A percentile compares a stretch with the other conserved stretches of the same genome.
Evolutionary conservation across 2,113 vertebrate genomes (phyloP).

Genomic region (Dipodomys merriami): DNA sequence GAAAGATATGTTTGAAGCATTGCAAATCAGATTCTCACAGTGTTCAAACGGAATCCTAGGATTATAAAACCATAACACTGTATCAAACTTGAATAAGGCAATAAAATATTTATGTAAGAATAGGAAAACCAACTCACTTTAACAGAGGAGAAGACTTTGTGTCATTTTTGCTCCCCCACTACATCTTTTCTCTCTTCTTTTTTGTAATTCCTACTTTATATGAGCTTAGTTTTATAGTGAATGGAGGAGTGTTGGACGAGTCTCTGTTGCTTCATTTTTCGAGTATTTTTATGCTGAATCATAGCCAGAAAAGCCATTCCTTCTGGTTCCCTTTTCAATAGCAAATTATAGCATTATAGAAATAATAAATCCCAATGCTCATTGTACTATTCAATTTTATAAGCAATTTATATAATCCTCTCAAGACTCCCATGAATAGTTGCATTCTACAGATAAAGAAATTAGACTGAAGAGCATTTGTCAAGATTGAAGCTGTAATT

Average conservation of each 20-base stretch:
- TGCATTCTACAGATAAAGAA: not conserved
- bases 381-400: not conserved
- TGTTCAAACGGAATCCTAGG: constrained; percentile 45
- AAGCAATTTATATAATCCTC: not conserved
- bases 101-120: constrained; percentile 26
- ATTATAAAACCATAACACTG: not conserved
- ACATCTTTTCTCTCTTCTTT: not conserved
- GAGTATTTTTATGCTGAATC: not conserved
- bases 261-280: not conserved
- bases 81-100: constrained; percentile 28
- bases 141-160: not conserved
- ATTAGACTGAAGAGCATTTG: not conserved
- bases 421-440: not conserved
- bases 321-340: not conserved
- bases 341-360: not conserved
- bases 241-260: not conserved
- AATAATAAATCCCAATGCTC: constrained; percentile 14
- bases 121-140: not conserved
- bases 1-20: constrained; percentile 19
- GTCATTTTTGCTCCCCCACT: not conserved
- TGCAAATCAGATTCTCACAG: constrained; percentile 46
- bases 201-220: not conserved
- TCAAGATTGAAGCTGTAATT: not conserved
- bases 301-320: not conserved
- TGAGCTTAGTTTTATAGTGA: not conserved